A percentile compares a stretch with the other conserved stretches of the same genome.
Conservation (phyloP, 2,888 invertebrate species). For the Agrotis segetum region DNA sequence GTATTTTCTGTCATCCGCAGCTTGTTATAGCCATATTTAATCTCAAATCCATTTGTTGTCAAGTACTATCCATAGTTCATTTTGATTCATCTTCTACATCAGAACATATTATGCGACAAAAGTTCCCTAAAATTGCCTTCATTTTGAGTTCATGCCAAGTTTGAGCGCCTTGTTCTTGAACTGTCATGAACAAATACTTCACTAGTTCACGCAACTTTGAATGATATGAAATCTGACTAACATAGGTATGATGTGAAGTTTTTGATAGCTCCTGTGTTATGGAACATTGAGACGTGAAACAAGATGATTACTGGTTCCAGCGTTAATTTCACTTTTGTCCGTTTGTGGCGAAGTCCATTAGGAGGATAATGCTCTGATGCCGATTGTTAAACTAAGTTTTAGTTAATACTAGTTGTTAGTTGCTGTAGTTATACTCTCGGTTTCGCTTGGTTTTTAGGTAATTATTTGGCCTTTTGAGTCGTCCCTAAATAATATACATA, state of each 20-base stretch:
- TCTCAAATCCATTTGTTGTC: background rate
- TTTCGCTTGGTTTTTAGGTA: no score
- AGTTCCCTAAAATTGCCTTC: constrained; percentile 26
- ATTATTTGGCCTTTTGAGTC: no score
- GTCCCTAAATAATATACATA: no score
- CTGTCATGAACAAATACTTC: constrained; percentile 52
- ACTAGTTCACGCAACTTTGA: constrained; percentile 33
- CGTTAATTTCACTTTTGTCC: background rate
- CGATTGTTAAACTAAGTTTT: background rate
- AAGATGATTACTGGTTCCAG: background rate
- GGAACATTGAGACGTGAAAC: background rate
- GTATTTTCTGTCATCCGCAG: no score
- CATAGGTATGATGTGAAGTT: constrained; percentile 12
- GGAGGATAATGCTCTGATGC: background rate
- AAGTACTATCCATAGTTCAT: background rate
- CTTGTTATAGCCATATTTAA: no score
- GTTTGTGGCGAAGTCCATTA: background rate
- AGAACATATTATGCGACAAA: constrained; percentile 9
- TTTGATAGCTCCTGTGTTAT: constrained; percentile 20
- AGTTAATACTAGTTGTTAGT: no score
- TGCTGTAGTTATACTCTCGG: no score
- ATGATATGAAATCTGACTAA: constrained; percentile 37
- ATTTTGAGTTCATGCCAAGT: constrained; percentile 40
- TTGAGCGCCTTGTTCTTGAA: constrained; percentile 39
- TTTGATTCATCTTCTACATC: background rate